Base-by-base conservation (phyloP, 2,888 invertebrate species). In the Nomada fucata region DNA sequence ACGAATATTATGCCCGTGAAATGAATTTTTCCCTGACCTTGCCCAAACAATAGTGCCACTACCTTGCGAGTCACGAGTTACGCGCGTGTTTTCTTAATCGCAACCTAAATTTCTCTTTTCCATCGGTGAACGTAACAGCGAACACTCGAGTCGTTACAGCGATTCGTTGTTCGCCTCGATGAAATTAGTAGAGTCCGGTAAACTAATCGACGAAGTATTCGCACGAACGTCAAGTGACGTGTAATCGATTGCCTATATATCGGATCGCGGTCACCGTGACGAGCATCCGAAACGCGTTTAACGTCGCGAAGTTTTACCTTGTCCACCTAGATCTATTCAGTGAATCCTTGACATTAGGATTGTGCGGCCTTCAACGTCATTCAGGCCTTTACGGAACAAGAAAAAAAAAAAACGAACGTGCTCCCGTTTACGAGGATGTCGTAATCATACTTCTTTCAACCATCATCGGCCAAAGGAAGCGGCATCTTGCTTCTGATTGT, bases 291-390 rank as follows among this genome's bases (percentile, higher is more conserved):
- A 87, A 15, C 64, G 55, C 50, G 26, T 60, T 64, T 59, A n/a
- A 52, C 55, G 59, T 57, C 26, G 26, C 53, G 70, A 68, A 53
- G 65, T 61, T 74, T 57, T 36, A 26, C 60, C 36, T 36, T 52
- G 50, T 47, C 5, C 5, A 36, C 59, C 61, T 77, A 57, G 55
- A 36, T 57, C 18, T 50, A 4, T 29, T 44, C 3, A 3, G n/a
- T 47, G 23, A 75, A 86, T 89, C 89, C 90, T 89, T 87, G 90
- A 87, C 90, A 90, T 86, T 89, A 87, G 82, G 74, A 69, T 71
- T 61, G 52, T n/a, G 73, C 84, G 84, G 47, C 88, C 88, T 89
- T 90, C 86, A 76, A 76, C 85, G 87, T 86, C 81, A 76, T 67
- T 63, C 74, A 74, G 79, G 70, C 64, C 71, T 79, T 70, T 44